Base-by-base conservation (phyloP, 1,140 invertebrate genomes). In the Mactra quadrangularis region DNA sequence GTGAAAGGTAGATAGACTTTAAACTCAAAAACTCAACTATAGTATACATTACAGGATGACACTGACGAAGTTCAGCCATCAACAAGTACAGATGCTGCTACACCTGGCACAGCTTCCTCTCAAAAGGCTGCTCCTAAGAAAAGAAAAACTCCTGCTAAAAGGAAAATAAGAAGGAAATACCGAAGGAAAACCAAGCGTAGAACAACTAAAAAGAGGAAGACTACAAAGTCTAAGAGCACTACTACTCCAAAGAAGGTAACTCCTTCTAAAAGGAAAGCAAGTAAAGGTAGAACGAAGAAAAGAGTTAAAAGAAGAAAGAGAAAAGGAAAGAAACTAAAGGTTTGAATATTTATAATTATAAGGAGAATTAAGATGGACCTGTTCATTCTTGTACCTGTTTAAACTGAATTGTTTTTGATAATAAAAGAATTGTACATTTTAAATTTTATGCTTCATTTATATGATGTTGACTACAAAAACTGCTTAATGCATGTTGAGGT, bases 181-280 rank as follows among this genome's bases (percentile, higher is more conserved):
- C 82, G 50, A 19, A 84, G 53, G 68, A 85, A 57, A 19, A 64
- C 19, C 52, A 79, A 33, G n/a, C 86, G 81, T 52, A 87, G 60
- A 41, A 89, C 83, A 76, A 85, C 64, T 29, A 86, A 62, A 55
- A 84, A 25, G 76, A 90, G 59, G 35, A 71, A 90, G 35, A 94
- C 83, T 87, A 87, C 83, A 89, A 90, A 89, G 78, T 92, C 89
- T 86, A 82, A 78, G 77, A 74, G 53, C 27, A 1, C 35, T 29
- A 74, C 3, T n/a, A 60, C 53, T 15, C 19, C 52, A 55, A 74
- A 33, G 38, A 64, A 59, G 70, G 75, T 57, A 22, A 84, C 68
- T 75, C 47, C 47, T 22, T 79, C 53, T 52, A 87, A 66, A 66
- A 85, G 71, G 75, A 88, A 75, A 75, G 82, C 74, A 76, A 87